Conservation (phyloP, 2,797 vertebrate genomes). For the Neostethus bicornis region DNA sequence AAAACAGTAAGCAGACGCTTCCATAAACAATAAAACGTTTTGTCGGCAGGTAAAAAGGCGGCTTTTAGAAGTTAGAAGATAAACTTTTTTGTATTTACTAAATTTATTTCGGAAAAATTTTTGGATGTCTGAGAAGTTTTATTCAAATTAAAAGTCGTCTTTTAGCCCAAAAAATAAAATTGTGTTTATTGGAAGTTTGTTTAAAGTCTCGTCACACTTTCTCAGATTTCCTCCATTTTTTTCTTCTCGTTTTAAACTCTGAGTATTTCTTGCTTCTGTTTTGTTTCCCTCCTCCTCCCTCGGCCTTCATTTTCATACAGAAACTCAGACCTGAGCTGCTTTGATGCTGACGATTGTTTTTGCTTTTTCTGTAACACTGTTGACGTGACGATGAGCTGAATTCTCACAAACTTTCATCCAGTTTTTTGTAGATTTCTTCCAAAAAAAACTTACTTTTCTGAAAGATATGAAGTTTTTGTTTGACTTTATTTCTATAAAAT, state of each 20-base stretch:
- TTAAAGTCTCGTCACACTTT: background rate
- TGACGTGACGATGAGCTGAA: background rate
- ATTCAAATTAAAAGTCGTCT: background rate
- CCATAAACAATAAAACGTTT: too few relatives aligned
- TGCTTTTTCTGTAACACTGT: conserved; percentile 1
- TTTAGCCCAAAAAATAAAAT: background rate
- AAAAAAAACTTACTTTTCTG: background rate
- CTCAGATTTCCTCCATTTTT: background rate
- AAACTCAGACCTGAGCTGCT: background rate
- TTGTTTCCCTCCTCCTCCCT: background rate
- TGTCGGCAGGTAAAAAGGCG: too few relatives aligned
- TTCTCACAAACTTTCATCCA: conserved; percentile 9
- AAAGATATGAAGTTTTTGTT: background rate
- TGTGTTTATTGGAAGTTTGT: background rate
- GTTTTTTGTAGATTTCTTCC: conserved; percentile 11
- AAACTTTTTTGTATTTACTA: conserved; percentile 1
- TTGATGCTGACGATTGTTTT: background rate
- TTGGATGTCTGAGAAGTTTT: too few relatives aligned
- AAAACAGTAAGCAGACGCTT: too few relatives aligned
- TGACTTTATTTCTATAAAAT: background rate
- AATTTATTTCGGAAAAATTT: conserved; percentile 26
- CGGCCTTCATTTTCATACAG: conserved; percentile 9
- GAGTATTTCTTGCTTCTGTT: background rate
- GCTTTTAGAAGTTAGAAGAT: too few relatives aligned
- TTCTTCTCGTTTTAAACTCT: too few relatives aligned